These are phyloP conservation scores for Tetranychus urticae DNA, from an alignment of 1,140 invertebrate genomes.

Conservation along the genomic window DNA sequence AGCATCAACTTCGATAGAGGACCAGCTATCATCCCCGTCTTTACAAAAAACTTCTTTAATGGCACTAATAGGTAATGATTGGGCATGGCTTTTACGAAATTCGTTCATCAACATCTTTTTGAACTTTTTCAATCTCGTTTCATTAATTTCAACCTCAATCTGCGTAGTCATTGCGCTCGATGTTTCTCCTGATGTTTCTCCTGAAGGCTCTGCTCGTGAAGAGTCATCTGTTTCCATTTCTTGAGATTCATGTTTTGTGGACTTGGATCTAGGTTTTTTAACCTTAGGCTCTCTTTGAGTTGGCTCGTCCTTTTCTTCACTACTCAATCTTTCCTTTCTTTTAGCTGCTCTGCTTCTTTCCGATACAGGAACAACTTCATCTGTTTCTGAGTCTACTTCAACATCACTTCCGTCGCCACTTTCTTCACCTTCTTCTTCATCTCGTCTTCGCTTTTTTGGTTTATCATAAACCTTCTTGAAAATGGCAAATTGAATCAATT, in stretches of 20 bases:
- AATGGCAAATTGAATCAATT: conserved; percentile 87
- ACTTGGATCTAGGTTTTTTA: neutral
- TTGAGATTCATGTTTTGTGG: neutral
- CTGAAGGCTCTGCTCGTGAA: neutral
- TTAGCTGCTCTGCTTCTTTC: neutral
- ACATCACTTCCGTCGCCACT: conserved; percentile 11
- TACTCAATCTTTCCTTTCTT: neutral
- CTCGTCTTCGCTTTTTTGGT: conserved; percentile 33
- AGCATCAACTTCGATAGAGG: conserved; percentile 40
- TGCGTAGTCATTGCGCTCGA: neutral
- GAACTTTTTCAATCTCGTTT: conserved; percentile 17
- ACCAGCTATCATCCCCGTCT: conserved; percentile 29
- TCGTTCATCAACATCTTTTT: conserved; percentile 20
- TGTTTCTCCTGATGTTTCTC: too few relatives aligned
- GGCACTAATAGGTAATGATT: conserved; percentile 20
- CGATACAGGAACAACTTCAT: neutral
- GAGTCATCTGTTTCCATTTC: too few relatives aligned
- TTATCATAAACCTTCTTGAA: conserved; percentile 75
- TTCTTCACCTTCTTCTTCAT: conserved; percentile 14
- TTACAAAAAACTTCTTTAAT: conserved; percentile 10
- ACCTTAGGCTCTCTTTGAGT: too few relatives aligned
- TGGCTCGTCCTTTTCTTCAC: neutral
- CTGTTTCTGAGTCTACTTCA: conserved; percentile 4
- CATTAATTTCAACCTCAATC: neutral
- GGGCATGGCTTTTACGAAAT: conserved; percentile 22